These are phyloP conservation scores for Sympetrum striolatum DNA, from an alignment of 2,888 invertebrate genomes.

Conservation along the genomic window DNA sequence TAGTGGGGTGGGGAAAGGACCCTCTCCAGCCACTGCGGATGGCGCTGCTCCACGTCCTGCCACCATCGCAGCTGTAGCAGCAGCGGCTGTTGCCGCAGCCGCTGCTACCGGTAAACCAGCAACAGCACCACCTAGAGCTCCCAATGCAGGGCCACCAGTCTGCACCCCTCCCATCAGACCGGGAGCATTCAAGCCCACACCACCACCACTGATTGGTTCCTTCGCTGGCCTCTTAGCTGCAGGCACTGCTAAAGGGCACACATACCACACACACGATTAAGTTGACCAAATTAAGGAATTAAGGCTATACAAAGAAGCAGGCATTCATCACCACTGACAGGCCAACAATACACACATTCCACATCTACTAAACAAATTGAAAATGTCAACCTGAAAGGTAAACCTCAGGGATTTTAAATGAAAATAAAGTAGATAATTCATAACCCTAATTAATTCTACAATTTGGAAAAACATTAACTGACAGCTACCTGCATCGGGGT, in stretches of 20 bases:
- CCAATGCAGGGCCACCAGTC: not conserved
- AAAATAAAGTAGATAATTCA: not conserved
- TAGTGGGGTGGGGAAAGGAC: conserved; percentile 51
- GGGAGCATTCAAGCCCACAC: conserved; percentile 3
- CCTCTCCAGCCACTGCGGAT: conserved; percentile 54
- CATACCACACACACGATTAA: not conserved
- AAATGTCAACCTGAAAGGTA: not conserved
- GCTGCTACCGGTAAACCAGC: conserved; percentile 21
- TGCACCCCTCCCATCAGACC: not conserved
- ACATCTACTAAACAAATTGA: not conserved
- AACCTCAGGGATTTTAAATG: not conserved
- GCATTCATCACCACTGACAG: not conserved
- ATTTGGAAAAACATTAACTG: no score
- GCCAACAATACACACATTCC: not conserved
- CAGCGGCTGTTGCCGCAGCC: conserved; percentile 10
- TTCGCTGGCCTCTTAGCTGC: conserved; percentile 28
- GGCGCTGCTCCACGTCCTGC: conserved; percentile 54
- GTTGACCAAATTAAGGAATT: not conserved
- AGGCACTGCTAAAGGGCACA: conserved; percentile 13
- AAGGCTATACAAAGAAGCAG: not conserved
- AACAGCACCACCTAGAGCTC: conserved; percentile 19
- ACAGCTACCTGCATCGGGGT: no score
- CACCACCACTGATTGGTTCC: conserved; percentile 23
- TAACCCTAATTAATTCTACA: no score
- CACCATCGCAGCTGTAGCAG: not conserved